These are phyloP conservation scores for Brachionus koreanus DNA, from an alignment of 1,140 invertebrate genomes.

Conservation along the genomic window DNA sequence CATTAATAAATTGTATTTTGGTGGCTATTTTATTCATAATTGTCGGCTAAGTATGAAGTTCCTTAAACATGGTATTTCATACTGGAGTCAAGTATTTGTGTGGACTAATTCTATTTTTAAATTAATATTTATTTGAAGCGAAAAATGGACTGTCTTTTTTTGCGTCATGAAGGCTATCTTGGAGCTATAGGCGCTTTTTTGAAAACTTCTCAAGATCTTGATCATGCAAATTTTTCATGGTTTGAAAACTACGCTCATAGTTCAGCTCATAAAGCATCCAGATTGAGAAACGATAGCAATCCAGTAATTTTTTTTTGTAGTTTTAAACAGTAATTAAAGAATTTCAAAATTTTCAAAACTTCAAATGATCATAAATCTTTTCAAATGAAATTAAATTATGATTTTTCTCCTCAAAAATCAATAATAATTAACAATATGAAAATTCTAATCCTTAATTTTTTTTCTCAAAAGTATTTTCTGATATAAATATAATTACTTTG, in stretches of 20 bases:
- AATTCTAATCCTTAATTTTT: too few relatives aligned
- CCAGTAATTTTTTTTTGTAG: constrained; percentile 10
- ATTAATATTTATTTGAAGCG: constrained; percentile 64
- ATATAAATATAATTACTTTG: too few relatives aligned
- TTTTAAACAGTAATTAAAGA: constrained; percentile 36
- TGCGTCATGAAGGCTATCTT: constrained; percentile 75
- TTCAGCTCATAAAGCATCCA: constrained; percentile 64
- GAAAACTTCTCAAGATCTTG: constrained; percentile 66
- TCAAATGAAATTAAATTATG: not conserved
- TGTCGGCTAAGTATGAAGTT: constrained; percentile 96
- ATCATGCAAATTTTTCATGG: constrained; percentile 62
- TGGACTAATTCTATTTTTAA: not conserved
- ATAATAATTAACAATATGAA: too few relatives aligned
- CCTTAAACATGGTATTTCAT: constrained; percentile 94
- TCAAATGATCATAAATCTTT: too few relatives aligned
- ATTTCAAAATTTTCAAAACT: too few relatives aligned
- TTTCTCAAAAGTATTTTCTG: too few relatives aligned
- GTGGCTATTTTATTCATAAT: constrained; percentile 93
- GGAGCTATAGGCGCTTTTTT: constrained; percentile 50
- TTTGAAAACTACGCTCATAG: constrained; percentile 72
- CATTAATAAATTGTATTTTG: constrained; percentile 77
- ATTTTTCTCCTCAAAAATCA: too few relatives aligned
- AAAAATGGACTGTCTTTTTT: constrained; percentile 86
- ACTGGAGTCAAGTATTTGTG: constrained; percentile 71
- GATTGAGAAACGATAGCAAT: constrained; percentile 46